These are phyloP conservation scores for Clarias magur DNA, from an alignment of 2,113 vertebrate species.

Conservation along the genomic window DNA sequence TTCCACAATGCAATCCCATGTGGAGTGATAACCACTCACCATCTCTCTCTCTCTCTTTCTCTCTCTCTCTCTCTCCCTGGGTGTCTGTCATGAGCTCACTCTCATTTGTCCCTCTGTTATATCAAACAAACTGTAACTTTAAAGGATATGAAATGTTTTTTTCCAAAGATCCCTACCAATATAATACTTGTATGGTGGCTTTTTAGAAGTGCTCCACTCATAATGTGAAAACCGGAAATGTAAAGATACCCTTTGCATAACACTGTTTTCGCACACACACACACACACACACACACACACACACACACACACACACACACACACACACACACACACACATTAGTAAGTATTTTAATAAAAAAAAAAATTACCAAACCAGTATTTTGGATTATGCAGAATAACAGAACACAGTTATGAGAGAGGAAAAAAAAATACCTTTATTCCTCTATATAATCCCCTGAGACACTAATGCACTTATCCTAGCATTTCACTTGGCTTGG, in stretches of 20 bases:
- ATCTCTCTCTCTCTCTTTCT: constrained; percentile 31
- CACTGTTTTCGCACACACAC: neutral
- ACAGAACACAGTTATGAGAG: too few species aligned
- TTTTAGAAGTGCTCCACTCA: neutral
- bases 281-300: neutral
- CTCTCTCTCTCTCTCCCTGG: constrained; percentile 5
- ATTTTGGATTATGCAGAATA: too few species aligned
- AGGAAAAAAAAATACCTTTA: too few species aligned
- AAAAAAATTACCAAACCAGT: too few species aligned
- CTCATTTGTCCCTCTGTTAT: constrained; percentile 13
- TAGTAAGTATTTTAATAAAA: too few species aligned
- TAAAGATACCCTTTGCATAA: neutral
- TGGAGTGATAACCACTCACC: constrained; percentile 52
- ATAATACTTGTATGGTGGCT: neutral
- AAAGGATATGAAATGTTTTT: constrained; percentile 37
- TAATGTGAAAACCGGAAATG: constrained; percentile 20
- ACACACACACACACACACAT: too few species aligned
- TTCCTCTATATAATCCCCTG: too few species aligned
- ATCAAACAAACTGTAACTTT: constrained; percentile 28
- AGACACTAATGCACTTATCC: too few species aligned
- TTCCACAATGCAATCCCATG: constrained; percentile 56
- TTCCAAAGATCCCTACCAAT: constrained; percentile 18
- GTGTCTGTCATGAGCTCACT: constrained; percentile 24
- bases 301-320: neutral
- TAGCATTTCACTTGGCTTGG: too few species aligned